Evolutionary conservation across 2,888 invertebrate species (phyloP), one percentile per base, ranked within the genome.

Genomic region (Sarcophaga variegata): DNA sequence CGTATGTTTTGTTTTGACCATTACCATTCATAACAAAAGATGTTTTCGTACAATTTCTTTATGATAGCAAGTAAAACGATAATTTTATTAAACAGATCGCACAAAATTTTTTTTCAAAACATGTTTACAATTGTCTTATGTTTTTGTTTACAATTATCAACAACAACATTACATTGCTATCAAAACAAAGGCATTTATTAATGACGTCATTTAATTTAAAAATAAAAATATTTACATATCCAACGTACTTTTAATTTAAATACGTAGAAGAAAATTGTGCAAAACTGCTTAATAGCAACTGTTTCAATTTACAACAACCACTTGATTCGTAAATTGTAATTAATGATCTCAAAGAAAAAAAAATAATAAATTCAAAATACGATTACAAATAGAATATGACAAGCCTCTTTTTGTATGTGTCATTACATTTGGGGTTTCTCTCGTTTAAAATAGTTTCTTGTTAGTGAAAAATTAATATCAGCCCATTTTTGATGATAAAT

Each of bases 1-100:
- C 93, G 91, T 90, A 92, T 90, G 93, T 91, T 91, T 90, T 91
- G 89, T 90, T 91, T 89, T 90, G 90, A 90, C 90, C 90, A 72
- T 89, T 74, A 49, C 17, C 67, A 77, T 85, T 80, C 81, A 74
- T 45, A 75, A 75, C 74, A 71, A 27, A 59, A 37, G 70, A 54
- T 25, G 62, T 37, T 47, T 54, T 54, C 17, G n/a, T 47, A 72
- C 17, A 74, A 60, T 62, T 63, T 2, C 2, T 11, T 45, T 64
- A 27, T 25, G 66, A 71, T 54, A 71, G 45, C 17, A 54, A 14
- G 60, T 49, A 22, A 49, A 47, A 69, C 12, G 22, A 17, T 10
- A 49, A 49, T 10, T 70, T 54, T 49, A 20, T 70, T 70, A 8
- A 25, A 11, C 17, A 22, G 47, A 17, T 3, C 17, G 54, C 25